Evolutionary conservation across 2,888 invertebrate species (phyloP), one percentile per base, ranked within the genome.

Genomic region (Perithous albicinctus): DNA sequence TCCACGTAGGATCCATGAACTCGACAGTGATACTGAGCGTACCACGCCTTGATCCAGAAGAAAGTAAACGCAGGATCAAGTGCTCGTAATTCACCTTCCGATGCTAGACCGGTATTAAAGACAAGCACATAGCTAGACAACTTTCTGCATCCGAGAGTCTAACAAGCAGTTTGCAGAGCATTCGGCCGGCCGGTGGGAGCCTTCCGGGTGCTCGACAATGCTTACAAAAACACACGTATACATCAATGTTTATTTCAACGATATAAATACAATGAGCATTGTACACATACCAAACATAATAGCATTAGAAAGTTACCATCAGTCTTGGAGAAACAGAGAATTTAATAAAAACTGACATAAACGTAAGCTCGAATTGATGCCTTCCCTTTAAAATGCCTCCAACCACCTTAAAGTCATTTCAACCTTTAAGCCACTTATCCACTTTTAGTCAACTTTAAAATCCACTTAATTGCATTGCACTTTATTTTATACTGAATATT

Each of bases 21-120:
- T 63, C 73, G 72, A 48, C 67, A 46, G 32, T 78, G 63, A 63
- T 72, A 32, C 15, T 32, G 67, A 51, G 69, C 41, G 15, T 43
- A 67, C 38, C 69, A 46, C 38, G 38, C 78, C 72, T 78, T 67
- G 78, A 78, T 74, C 63, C 32, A 69, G 51, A 79, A 61, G 79
- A 79, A 79, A 79, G 78, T 74, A 69, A 75, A 75, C 32, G 43
- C 43, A 43, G 26, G 41, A 61, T 72, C 76, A 76, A 73, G 66
- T 72, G 48, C 59, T 54, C 76, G 69, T 64, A 41, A 59, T 59
- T 80, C 43, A 64, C 23, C 8, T 70, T 18, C 41, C 10, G 8
- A 43, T 32, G 20, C 20, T 29, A 66, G 61, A 76, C 76, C 70
- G 72, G 72, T 80, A 66, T 76, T 38, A 38, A 20, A 15, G 38